Percentiles rank a stretch among this genome's conserved stretches.
Evolutionary conservation across 1,140 invertebrate species (phyloP).

Genomic region (Psix sp.): DNA sequence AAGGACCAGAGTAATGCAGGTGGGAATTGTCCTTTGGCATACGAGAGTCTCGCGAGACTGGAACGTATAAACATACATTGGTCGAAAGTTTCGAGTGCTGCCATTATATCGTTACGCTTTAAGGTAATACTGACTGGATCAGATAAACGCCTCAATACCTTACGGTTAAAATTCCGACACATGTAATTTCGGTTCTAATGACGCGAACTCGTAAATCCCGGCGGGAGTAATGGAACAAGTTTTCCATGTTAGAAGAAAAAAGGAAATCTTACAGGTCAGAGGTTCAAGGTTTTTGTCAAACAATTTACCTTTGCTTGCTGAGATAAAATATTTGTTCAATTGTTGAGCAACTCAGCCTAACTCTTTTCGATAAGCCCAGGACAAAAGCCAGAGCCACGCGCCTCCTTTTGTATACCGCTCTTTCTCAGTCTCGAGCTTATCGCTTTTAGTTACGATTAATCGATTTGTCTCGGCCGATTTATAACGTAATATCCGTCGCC

Average conservation of each 20-base stretch:
- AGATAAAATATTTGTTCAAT: too few relatives aligned
- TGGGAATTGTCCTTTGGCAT: constrained; percentile 36
- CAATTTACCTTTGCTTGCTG: too few relatives aligned
- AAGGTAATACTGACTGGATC: constrained; percentile 38
- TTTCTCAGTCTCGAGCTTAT: constrained; percentile 50
- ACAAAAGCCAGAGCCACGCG: constrained; percentile 52
- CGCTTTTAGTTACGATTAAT: constrained; percentile 61
- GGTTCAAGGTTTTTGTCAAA: too few relatives aligned
- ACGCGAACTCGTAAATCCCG: constrained; percentile 33
- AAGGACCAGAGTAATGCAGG: constrained; percentile 22
- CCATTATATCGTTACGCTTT: constrained; percentile 55
- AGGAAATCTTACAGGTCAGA: too few relatives aligned
- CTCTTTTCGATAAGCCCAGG: constrained; percentile 53
- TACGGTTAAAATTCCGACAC: constrained; percentile 32
- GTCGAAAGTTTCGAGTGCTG: constrained; percentile 51
- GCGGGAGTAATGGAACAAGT: neutral
- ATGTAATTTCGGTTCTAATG: constrained; percentile 40
- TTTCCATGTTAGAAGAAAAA: constrained; percentile 6
- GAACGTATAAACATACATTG: constrained; percentile 17
- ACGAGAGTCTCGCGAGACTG: constrained; percentile 27
- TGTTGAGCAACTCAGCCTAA: too few relatives aligned
- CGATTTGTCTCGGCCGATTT: constrained; percentile 61
- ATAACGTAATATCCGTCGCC: constrained; percentile 59
- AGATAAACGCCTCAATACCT: constrained; percentile 25
- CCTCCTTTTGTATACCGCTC: constrained; percentile 49